Conservation (phyloP, 2,888 invertebrate genomes). For the Meteorus colon region DNA sequence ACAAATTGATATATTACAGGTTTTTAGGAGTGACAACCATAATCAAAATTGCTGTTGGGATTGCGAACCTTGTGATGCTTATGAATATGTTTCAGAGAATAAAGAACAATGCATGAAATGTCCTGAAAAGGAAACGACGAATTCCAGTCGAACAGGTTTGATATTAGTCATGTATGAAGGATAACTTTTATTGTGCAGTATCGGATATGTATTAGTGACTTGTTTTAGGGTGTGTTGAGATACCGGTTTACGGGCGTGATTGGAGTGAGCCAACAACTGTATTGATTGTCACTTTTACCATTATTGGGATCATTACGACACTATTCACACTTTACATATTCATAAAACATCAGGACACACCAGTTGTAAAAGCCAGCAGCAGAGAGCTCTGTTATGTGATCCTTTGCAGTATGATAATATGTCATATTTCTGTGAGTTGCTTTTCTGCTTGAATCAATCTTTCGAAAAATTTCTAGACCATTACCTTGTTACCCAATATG, state of each 20-base stretch:
- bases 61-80: conserved; percentile 80
- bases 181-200: neutral
- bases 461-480: too few relatives aligned
- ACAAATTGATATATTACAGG: neutral
- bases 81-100: conserved; percentile 78
- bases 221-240: conserved; percentile 75
- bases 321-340: conserved; percentile 78
- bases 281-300: conserved; percentile 77
- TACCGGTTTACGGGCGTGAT: conserved; percentile 78
- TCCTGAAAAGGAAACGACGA: conserved; percentile 79
- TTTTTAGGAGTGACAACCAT: conserved; percentile 72
- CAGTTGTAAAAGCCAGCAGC: conserved; percentile 83
- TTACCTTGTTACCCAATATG: too few relatives aligned
- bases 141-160: conserved; percentile 78
- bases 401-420: conserved; percentile 75
- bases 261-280: conserved; percentile 80
- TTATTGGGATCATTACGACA: conserved; percentile 79
- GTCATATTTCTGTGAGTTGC: conserved; percentile 61
- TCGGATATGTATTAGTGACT: conserved; percentile 2
- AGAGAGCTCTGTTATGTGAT: conserved; percentile 82
- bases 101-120: conserved; percentile 77
- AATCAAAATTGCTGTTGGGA: conserved; percentile 85
- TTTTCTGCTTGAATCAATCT: too few relatives aligned
- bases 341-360: conserved; percentile 81
- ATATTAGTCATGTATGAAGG: too few relatives aligned